phyloP scores from a whole-genome alignment of 2,113 vertebrate species.

The Lepisosteus oculatus region DNA sequence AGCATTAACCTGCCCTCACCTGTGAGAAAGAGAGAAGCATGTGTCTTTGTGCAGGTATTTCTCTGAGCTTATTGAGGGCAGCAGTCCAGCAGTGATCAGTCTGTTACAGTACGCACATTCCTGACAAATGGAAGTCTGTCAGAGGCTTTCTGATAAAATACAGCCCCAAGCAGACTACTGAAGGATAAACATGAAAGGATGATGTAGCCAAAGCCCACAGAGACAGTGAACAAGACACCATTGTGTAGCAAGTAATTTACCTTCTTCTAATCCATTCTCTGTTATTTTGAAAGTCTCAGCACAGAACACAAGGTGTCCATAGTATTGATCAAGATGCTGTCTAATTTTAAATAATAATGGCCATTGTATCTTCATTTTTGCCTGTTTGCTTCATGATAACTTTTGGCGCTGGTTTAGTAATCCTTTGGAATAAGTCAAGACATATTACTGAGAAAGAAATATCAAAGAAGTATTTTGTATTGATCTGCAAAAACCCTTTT shows the following conservation, averaged over 20 bases:
- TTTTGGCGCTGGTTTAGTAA: no score
- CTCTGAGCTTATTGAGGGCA: not conserved
- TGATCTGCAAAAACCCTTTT: no score
- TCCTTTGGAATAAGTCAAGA: no score
- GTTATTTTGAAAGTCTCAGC: slow-evolving; percentile 19
- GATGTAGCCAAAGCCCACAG: slow-evolving; percentile 25
- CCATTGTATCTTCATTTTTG: no score
- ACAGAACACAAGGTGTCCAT: slow-evolving; percentile 5
- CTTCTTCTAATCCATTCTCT: slow-evolving; percentile 29
- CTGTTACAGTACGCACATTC: slow-evolving; percentile 28
- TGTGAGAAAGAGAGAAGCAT: not conserved
- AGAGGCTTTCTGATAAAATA: slow-evolving; percentile 41
- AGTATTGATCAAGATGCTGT: slow-evolving; percentile 18
- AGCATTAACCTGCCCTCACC: not conserved
- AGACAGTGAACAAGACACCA: slow-evolving; percentile 2
- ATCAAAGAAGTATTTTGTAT: no score
- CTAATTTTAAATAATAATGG: not conserved
- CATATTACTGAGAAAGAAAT: no score
- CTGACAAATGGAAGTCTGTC: slow-evolving; percentile 32
- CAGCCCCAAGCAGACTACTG: slow-evolving; percentile 38
- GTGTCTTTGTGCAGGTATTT: slow-evolving; percentile 3
- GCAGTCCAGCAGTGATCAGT: slow-evolving; percentile 30
- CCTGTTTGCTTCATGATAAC: no score
- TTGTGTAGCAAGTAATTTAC: slow-evolving; percentile 29
- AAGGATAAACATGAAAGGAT: slow-evolving; percentile 36